Base-by-base conservation (phyloP, 2,797 vertebrate genomes). In the Dallia pectoralis region DNA sequence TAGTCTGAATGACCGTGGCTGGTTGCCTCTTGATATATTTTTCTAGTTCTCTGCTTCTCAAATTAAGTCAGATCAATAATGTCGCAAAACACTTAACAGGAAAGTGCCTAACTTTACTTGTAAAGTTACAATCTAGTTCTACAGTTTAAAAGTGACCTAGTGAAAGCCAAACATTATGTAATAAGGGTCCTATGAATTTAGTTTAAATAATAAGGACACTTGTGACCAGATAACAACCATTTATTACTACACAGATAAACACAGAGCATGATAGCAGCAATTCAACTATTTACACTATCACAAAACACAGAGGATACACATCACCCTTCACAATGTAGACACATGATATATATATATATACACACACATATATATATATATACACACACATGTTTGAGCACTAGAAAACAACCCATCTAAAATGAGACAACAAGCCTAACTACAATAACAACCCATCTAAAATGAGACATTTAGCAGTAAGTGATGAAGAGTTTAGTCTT, bases 251-350 rank as follows among this genome's bases (percentile, higher is more conserved):
- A 91, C 87, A 86, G 84, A 91, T 89, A 81, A 90, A 90, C 82
- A 67, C 84, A 80, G 83, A 90, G 88, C 86, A 92, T 87, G 89
- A 91, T 93, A 94, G 93, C 92, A 94, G 92, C 92, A 93, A 89
- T 90, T 92, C 84, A 87, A 92, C 93, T 92, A 93, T 92, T 91
- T 93, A 92, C 91, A 94, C 89, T 87, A 89, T 89, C 88, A 91
- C 89, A 91, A 92, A 87, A 93, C 89, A 91, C 88, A 82, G 81
- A 91, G 82, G 86, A 90, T 83, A 89, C 82, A 87, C 87, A 86
- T 82, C 83, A 92, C 86, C 90, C 87, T 89, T 92, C 90, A 92
- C 89, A 91, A 91, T 93, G 91, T 93, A 93, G 93, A 94, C 92
- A 92, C 88, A 87, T 90, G 86, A 88, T 91, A 92, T 84, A 90